phyloP scores from a whole-genome alignment of 1,140 invertebrate genomes.

The Calliphora vicina region DNA sequence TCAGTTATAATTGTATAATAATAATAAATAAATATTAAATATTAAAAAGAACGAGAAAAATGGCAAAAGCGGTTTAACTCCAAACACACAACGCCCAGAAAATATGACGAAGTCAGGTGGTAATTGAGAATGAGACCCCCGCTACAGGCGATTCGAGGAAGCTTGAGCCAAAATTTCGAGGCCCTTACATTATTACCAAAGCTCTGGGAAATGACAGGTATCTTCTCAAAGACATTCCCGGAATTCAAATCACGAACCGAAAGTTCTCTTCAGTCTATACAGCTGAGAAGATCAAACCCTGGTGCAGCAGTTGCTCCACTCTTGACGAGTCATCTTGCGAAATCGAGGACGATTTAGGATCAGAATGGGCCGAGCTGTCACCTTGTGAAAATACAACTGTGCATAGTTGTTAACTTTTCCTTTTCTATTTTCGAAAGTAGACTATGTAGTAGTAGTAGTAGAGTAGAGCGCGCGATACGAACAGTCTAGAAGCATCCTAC shows the following conservation, averaged over 20 bases:
- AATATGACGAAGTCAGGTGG: conserved; percentile 25
- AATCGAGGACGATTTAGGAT: conserved; percentile 37
- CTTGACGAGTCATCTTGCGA: neutral
- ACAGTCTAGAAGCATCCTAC: neutral
- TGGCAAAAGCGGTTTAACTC: conserved; percentile 28
- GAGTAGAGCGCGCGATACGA: neutral
- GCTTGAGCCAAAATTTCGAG: conserved; percentile 26
- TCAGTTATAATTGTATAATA: no score
- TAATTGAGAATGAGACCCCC: conserved; percentile 25
- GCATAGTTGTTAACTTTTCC: neutral
- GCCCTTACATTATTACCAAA: no score
- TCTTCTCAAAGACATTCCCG: conserved; percentile 16
- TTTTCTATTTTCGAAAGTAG: no score
- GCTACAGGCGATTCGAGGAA: conserved; percentile 25
- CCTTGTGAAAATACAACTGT: neutral
- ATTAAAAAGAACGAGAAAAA: conserved; percentile 26
- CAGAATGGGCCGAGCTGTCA: neutral
- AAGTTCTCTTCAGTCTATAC: conserved; percentile 13
- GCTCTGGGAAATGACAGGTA: neutral
- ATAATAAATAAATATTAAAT: no score
- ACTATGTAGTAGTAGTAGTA: no score
- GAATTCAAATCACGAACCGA: neutral
- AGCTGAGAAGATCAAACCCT: neutral
- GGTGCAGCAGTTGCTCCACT: neutral
- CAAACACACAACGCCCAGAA: conserved; percentile 1